phyloP scores from a whole-genome alignment of 2,113 vertebrate species.

The Dryoscopus gambensis region DNA sequence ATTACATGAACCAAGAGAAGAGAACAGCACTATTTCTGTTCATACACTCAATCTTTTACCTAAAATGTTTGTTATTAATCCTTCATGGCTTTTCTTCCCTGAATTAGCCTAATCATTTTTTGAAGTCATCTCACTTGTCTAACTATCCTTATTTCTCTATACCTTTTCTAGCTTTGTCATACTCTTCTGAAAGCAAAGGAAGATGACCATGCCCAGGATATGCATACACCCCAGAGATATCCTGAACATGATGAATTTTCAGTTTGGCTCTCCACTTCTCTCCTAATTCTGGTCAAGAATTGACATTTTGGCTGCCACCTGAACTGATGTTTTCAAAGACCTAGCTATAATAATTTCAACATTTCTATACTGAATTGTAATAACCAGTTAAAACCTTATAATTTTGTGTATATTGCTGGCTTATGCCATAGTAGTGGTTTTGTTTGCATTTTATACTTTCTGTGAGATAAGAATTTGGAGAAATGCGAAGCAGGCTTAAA shows the following conservation, averaged over 20 bases:
- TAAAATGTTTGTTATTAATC: background rate
- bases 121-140: background rate
- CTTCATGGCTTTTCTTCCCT: background rate
- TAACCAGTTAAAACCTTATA: background rate
- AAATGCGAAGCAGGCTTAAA: too few relatives aligned
- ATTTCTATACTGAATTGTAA: background rate
- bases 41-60: background rate
- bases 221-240: background rate
- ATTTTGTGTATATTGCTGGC: background rate
- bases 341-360: background rate
- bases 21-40: background rate
- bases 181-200: background rate
- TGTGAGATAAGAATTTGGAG: too few relatives aligned
- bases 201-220: background rate
- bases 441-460: too few relatives aligned
- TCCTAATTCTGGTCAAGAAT: background rate
- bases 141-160: background rate
- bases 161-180: background rate
- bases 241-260: background rate
- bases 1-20: background rate
- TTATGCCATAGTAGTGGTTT: background rate
- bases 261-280: background rate
- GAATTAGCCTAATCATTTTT: background rate
- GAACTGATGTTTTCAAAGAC: background rate
- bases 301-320: background rate